Percentiles rank a stretch among this genome's conserved stretches.
Conservation (phyloP, 2,113 vertebrate genomes). For the Pholis gunnellus region DNA sequence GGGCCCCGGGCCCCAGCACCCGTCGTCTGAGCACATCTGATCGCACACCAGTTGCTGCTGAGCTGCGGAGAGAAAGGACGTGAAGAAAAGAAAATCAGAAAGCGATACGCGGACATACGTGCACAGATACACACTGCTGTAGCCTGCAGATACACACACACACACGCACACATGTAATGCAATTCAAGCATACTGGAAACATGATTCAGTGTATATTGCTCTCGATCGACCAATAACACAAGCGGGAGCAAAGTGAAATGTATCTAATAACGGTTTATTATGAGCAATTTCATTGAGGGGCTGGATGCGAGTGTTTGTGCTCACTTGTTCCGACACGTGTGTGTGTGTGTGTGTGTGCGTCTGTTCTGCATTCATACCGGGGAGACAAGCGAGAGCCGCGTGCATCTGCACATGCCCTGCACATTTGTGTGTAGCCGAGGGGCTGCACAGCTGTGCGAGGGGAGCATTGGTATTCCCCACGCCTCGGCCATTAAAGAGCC, state of each 20-base stretch:
- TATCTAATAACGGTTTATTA: neutral
- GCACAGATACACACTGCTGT: neutral
- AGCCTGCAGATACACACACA: neutral
- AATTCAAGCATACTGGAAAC: slow-evolving; percentile 2
- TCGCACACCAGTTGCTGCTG: slow-evolving; percentile 93
- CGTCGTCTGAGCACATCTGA: slow-evolving; percentile 90
- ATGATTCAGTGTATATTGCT: neutral
- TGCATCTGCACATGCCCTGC: neutral
- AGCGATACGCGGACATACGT: neutral
- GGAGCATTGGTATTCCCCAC: slow-evolving; percentile 54
- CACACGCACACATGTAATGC: neutral
- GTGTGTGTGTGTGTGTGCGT: neutral
- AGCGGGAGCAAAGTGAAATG: neutral
- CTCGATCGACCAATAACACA: neutral
- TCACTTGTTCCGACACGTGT: neutral
- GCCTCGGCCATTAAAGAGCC: slow-evolving; percentile 30
- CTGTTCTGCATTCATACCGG: neutral
- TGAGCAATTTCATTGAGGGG: neutral
- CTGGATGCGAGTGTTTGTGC: neutral
- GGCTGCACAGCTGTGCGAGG: slow-evolving; percentile 34
- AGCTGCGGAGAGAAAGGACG: slow-evolving; percentile 79
- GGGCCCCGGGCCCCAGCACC: slow-evolving; percentile 96
- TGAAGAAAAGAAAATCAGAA: neutral
- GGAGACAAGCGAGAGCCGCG: neutral
- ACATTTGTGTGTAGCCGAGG: neutral